phyloP scores from a whole-genome alignment of 2,888 invertebrate genomes.

The Drosophila kanekoi region DNA sequence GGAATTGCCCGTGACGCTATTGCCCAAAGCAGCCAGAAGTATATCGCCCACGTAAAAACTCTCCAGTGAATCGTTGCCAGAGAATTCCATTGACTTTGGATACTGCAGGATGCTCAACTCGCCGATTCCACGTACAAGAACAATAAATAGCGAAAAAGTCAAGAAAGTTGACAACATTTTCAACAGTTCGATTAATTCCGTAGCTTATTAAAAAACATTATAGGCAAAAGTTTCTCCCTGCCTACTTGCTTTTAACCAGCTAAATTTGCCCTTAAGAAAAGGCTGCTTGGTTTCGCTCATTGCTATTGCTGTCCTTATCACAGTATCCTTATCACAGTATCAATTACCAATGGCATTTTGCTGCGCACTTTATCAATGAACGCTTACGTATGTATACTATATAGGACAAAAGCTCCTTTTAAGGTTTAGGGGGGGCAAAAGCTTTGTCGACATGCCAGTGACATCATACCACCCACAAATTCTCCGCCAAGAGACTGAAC shows the following conservation, averaged over 20 bases:
- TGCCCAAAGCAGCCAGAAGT: slow-evolving; percentile 89
- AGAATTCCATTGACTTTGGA: slow-evolving; percentile 89
- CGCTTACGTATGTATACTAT: slow-evolving; percentile 2
- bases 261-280: background rate
- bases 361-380: slow-evolving; percentile 34
- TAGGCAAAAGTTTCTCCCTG: too few species aligned
- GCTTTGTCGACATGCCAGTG: slow-evolving; percentile 40
- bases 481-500: slow-evolving; percentile 25
- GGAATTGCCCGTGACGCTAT: slow-evolving; percentile 88
- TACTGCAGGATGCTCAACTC: slow-evolving; percentile 89
- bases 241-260: too few species aligned
- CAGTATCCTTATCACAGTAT: slow-evolving; percentile 12
- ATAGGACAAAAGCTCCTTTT: slow-evolving; percentile 45
- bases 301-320: slow-evolving; percentile 7
- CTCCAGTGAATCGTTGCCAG: slow-evolving; percentile 87
- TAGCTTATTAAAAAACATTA: too few species aligned
- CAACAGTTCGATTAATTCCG: background rate
- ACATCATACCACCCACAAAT: slow-evolving; percentile 59
- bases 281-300: slow-evolving; percentile 11
- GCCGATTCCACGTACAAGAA: slow-evolving; percentile 70
- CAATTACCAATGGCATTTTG: slow-evolving; percentile 8
- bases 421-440: slow-evolving; percentile 18
- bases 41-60: slow-evolving; percentile 89
- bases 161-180: slow-evolving; percentile 74
- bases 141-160: slow-evolving; percentile 65